Percentiles rank a stretch among this genome's conserved stretches.
Conservation (phyloP, 2,113 vertebrate species). For the Lipotes vexillifer region DNA sequence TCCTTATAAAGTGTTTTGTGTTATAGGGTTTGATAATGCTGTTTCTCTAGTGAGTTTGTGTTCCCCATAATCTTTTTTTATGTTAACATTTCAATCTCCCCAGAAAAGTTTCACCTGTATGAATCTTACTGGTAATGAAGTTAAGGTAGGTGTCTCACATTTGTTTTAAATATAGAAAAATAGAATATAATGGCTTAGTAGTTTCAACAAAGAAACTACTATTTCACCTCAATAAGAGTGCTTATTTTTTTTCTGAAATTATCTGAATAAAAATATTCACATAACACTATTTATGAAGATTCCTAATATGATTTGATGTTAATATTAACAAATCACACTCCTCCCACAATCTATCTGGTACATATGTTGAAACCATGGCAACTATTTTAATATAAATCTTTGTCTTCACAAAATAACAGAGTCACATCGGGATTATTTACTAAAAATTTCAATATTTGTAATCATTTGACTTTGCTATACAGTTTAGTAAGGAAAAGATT, state of each 20-base stretch:
- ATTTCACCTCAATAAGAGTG: background rate
- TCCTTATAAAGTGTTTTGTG: background rate
- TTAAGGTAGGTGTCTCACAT: background rate
- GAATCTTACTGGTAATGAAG: background rate
- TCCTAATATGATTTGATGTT: conserved; percentile 42
- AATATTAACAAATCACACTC: conserved; percentile 58
- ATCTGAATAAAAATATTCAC: conserved; percentile 34
- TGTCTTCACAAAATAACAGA: conserved; percentile 48
- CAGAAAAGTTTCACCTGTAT: background rate
- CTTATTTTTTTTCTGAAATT: background rate
- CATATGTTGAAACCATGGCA: conserved; percentile 66
- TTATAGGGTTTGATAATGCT: background rate
- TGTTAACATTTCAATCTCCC: background rate
- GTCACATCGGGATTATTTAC: conserved; percentile 57
- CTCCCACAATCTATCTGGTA: conserved; percentile 33
- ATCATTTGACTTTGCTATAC: background rate
- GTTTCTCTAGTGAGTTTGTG: background rate
- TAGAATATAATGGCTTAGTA: background rate
- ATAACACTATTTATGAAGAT: background rate
- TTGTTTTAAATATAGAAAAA: background rate
- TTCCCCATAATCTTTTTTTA: background rate
- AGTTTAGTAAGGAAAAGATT: background rate
- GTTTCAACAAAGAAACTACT: background rate
- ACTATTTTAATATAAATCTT: conserved; percentile 60
- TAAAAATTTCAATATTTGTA: conserved; percentile 56